Evolutionary conservation across 1,140 invertebrate species (phyloP).

Genomic region (Caerostris extrusa): DNA sequence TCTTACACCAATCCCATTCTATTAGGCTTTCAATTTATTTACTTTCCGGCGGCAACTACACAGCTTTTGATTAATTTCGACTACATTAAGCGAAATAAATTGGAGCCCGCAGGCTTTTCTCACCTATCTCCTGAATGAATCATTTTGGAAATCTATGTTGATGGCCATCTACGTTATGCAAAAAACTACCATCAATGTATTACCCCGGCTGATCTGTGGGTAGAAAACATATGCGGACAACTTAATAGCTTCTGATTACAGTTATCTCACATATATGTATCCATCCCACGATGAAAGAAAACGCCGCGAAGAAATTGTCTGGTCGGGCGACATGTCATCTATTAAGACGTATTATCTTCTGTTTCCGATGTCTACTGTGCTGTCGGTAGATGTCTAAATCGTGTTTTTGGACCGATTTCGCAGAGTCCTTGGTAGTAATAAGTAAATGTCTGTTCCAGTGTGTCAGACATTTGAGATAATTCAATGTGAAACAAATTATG

Average conservation of each 20-base stretch:
- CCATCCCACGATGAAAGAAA: not conserved
- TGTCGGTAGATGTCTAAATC: not conserved
- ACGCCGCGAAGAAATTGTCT: not conserved
- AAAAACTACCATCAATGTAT: not conserved
- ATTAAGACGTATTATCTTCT: constrained; percentile 6
- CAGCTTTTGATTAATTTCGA: not conserved
- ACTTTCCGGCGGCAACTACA: not conserved
- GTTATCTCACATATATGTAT: constrained; percentile 2
- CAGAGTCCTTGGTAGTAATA: too few relatives aligned
- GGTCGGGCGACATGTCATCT: not conserved
- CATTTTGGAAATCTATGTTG: not conserved
- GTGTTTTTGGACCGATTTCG: not conserved
- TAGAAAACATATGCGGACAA: constrained; percentile 18
- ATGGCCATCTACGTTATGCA: not conserved
- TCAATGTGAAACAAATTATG: too few relatives aligned
- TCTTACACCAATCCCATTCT: not conserved
- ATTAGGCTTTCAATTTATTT: not conserved
- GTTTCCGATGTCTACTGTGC: not conserved
- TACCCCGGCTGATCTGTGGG: not conserved
- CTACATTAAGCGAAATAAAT: not conserved
- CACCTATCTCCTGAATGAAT: not conserved
- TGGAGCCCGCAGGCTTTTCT: not conserved
- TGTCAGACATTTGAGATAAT: not conserved
- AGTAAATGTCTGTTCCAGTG: not conserved
- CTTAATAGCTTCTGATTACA: constrained; percentile 28